Evolutionary conservation across 2,797 vertebrate species (phyloP).

Genomic region (Platyrinchus mystaceus): DNA sequence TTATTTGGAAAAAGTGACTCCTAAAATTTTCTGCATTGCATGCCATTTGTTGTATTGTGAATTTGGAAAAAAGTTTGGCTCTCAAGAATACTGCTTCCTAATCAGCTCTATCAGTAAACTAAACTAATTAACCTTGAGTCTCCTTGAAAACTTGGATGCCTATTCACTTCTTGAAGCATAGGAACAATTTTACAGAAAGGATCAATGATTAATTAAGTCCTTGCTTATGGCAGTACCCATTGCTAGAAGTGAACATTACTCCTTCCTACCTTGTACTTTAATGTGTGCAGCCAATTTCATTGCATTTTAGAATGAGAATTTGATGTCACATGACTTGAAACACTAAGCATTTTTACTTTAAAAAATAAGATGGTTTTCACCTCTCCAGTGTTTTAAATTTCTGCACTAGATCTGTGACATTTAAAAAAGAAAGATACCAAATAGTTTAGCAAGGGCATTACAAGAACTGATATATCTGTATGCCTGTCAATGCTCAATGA

Average conservation of each 20-base stretch:
- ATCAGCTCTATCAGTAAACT: background rate
- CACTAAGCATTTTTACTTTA: background rate
- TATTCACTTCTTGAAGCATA: background rate
- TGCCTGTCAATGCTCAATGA: background rate
- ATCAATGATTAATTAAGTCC: slow-evolving; percentile 41
- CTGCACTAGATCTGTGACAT: background rate
- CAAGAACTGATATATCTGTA: background rate
- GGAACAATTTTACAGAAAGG: background rate
- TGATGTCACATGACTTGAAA: background rate
- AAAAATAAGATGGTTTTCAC: background rate
- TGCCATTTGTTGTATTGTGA: background rate
- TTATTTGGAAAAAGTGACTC: background rate
- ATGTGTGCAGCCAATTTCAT: background rate
- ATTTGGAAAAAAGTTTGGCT: slow-evolving; percentile 5
- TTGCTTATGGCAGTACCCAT: background rate
- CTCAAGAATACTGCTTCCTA: background rate
- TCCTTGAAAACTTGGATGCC: background rate
- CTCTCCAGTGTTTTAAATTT: background rate
- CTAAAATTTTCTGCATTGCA: background rate
- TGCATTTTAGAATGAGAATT: background rate
- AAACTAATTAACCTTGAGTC: slow-evolving; percentile 25
- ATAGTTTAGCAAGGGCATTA: background rate
- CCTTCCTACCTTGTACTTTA: background rate
- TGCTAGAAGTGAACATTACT: background rate
- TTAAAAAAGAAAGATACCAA: background rate